These are phyloP conservation scores for Nipponacmea schrenckii DNA, from an alignment of 2,888 invertebrate genomes.

Conservation along the genomic window DNA sequence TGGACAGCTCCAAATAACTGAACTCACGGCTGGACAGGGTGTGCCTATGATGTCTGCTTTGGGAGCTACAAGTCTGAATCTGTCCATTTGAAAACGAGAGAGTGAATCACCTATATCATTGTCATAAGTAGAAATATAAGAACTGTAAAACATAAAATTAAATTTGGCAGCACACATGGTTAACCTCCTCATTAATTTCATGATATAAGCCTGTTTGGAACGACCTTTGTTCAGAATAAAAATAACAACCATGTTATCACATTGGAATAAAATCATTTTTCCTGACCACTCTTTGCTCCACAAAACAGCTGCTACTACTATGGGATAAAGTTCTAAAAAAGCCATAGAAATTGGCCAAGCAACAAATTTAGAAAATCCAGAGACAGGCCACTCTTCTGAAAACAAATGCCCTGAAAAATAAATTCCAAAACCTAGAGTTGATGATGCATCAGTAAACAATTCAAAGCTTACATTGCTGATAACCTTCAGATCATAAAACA, in stretches of 20 bases:
- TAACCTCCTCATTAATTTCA: constrained; percentile 17
- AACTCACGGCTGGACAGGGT: background rate
- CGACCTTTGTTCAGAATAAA: constrained; percentile 21
- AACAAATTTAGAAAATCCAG: background rate
- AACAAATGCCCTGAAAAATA: constrained; percentile 19
- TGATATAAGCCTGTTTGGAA: constrained; percentile 18
- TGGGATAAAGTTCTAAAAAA: constrained; percentile 20
- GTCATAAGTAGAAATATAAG: constrained; percentile 13
- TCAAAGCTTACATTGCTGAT: constrained; percentile 5
- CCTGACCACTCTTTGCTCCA: constrained; percentile 22
- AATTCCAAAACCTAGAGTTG: constrained; percentile 14
- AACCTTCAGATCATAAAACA: constrained; percentile 14
- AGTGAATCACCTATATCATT: constrained; percentile 21
- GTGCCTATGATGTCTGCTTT: constrained; percentile 2
- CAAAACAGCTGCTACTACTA: constrained; percentile 16
- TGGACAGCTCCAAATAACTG: background rate
- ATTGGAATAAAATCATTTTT: constrained; percentile 25
- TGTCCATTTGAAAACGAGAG: constrained; percentile 25
- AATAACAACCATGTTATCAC: constrained; percentile 24
- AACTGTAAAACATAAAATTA: constrained; percentile 16
- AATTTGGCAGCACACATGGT: constrained; percentile 4
- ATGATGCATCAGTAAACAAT: constrained; percentile 15
- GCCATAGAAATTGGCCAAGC: constrained; percentile 21
- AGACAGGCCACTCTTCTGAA: constrained; percentile 3
- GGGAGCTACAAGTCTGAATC: constrained; percentile 22